These are phyloP conservation scores for Platysternon megacephalum DNA, from an alignment of 2,113 vertebrate genomes.

Conservation along the genomic window DNA sequence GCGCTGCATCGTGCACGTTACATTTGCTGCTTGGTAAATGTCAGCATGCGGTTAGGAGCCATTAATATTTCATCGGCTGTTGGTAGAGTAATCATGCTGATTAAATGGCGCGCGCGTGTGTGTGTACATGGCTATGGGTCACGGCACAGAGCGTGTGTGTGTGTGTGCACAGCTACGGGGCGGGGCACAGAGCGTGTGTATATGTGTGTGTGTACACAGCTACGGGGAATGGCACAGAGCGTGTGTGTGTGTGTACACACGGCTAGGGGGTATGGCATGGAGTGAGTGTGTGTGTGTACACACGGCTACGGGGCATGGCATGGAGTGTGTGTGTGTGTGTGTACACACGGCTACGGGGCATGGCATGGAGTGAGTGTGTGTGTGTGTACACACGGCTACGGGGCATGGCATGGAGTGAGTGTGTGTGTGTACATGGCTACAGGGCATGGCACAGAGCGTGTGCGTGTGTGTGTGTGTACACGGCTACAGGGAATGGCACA, in stretches of 20 bases:
- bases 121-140: no score
- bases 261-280: not conserved
- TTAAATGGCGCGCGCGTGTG: not conserved
- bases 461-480: no score
- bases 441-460: no score
- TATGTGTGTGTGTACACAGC: no score
- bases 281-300: not conserved
- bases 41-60: constrained; percentile 54
- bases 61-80: constrained; percentile 67
- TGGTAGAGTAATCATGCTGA: constrained; percentile 56
- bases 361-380: accelerated
- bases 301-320: not conserved
- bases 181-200: no score
- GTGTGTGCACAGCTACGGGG: not conserved
- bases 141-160: not conserved
- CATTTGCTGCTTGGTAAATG: constrained; percentile 28
- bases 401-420: no score
- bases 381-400: no score
- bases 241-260: not conserved
- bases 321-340: no score
- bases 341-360: not conserved
- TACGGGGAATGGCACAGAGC: no score
- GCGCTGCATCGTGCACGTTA: not conserved
- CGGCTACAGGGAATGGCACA: no score
- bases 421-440: no score